Conservation (phyloP, 2,797 vertebrate species). For the Valencia hispanica region DNA sequence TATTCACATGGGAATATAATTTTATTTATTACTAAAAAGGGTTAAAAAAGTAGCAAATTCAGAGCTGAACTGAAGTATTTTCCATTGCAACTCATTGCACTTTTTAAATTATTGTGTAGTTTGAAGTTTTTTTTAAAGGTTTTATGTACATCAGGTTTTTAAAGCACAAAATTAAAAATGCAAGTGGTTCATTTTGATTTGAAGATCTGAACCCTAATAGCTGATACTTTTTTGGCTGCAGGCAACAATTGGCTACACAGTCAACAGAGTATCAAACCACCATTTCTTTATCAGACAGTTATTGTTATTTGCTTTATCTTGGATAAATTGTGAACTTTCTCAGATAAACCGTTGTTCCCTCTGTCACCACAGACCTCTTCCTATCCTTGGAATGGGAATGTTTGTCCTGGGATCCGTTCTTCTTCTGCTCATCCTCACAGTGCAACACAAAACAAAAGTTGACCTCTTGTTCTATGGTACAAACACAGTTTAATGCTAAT, state of each 20-base stretch:
- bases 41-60: not conserved
- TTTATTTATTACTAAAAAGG: not conserved
- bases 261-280: not conserved
- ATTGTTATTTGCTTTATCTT: not conserved
- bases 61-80: not conserved
- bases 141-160: not conserved
- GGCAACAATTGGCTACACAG: not conserved
- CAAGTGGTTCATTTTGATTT: not conserved
- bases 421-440: constrained; percentile 67
- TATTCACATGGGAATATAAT: not conserved
- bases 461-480: constrained; percentile 88
- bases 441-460: constrained; percentile 64
- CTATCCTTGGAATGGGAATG: constrained; percentile 68
- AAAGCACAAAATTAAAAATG: not conserved
- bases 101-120: not conserved
- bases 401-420: constrained; percentile 70
- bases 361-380: constrained; percentile 63
- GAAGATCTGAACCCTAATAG: not conserved
- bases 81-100: not conserved
- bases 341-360: not conserved
- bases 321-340: not conserved
- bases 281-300: not conserved
- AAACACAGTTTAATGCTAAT: not conserved
- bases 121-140: no score
- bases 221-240: not conserved